Percentiles rank a stretch among this genome's conserved stretches.
phyloP scores from a whole-genome alignment of 1,140 invertebrate species.

The Heliconius melpomene region DNA sequence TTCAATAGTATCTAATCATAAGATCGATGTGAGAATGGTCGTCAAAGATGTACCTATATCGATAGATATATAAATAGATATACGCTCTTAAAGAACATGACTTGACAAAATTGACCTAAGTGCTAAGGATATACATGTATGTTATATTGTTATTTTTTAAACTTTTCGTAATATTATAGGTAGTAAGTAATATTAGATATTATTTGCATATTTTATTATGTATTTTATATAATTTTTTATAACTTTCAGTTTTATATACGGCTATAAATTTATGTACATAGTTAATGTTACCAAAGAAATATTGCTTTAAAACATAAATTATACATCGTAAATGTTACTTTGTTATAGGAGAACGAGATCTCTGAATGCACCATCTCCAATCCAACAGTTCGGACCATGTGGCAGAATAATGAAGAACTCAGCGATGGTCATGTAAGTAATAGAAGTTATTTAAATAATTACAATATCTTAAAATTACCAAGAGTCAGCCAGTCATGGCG shows the following conservation, averaged over 20 bases:
- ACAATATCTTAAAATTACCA: background rate
- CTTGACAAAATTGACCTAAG: background rate
- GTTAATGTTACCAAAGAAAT: background rate
- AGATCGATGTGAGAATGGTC: background rate
- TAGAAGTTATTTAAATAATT: background rate
- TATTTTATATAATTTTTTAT: background rate
- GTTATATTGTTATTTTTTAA: too few species aligned
- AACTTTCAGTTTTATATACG: background rate
- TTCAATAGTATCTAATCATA: background rate
- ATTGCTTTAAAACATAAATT: slow-evolving; percentile 10
- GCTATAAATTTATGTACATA: background rate
- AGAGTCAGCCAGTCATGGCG: too few species aligned
- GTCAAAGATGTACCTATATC: background rate
- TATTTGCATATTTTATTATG: background rate
- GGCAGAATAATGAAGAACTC: slow-evolving; percentile 98
- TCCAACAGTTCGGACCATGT: slow-evolving; percentile 97
- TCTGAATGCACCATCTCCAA: slow-evolving; percentile 95
- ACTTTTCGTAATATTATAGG: too few species aligned
- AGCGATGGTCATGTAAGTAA: slow-evolving; percentile 96
- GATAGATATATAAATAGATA: background rate
- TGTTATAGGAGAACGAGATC: slow-evolving; percentile 94
- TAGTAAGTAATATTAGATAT: background rate
- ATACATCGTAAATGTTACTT: slow-evolving; percentile 25
- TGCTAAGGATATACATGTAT: background rate
- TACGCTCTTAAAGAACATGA: background rate